Evolutionary conservation across 2,888 invertebrate genomes (phyloP).

Genomic region (Buathra laborator): DNA sequence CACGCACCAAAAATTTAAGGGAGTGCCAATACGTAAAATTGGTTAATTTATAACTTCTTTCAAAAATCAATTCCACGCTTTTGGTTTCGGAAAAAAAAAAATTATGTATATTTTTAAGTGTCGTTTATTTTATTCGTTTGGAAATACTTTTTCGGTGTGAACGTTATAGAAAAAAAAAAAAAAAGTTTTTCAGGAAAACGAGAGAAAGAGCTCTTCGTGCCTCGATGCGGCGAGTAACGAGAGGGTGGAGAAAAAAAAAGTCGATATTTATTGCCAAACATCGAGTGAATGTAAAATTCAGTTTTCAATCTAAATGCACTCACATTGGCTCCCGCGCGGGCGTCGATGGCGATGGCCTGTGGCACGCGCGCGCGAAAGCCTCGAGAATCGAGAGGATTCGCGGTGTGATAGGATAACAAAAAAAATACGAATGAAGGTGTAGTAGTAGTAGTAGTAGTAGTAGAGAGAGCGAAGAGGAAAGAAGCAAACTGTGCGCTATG

Average conservation of each 20-base stretch:
- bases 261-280: constrained; percentile 81
- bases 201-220: constrained; percentile 56
- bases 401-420: constrained; percentile 61
- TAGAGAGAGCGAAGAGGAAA: constrained; percentile 10
- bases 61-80: too few relatives aligned
- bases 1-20: too few relatives aligned
- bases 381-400: constrained; percentile 52
- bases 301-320: constrained; percentile 82
- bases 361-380: constrained; percentile 67
- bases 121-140: not conserved
- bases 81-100: too few relatives aligned
- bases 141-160: not conserved
- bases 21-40: too few relatives aligned
- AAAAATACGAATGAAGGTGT: constrained; percentile 49
- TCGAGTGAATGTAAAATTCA: constrained; percentile 81
- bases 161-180: not conserved
- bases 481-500: not conserved
- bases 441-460: not conserved
- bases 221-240: constrained; percentile 39
- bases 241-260: constrained; percentile 67
- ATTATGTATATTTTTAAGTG: too few relatives aligned
- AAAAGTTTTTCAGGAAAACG: constrained; percentile 11
- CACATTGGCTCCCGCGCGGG: constrained; percentile 68
- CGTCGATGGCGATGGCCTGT: constrained; percentile 57
- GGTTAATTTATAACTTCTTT: too few relatives aligned